Evolutionary conservation across 2,888 invertebrate genomes (phyloP).

Genomic region (Apeira syringaria): DNA sequence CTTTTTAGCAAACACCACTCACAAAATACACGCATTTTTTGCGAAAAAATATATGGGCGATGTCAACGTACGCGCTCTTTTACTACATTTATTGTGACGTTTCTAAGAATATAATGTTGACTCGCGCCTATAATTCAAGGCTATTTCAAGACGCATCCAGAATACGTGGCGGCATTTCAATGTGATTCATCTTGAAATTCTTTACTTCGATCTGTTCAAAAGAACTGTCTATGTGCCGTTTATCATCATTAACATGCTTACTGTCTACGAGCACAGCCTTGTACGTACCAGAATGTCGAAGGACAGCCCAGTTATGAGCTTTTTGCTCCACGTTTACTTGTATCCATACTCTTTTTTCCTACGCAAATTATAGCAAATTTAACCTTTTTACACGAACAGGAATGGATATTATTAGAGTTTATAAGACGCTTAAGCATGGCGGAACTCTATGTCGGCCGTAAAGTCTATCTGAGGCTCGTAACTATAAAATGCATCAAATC

Average conservation of each 20-base stretch:
- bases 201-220: conserved; percentile 31
- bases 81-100: conserved; percentile 51
- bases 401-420: conserved; percentile 41
- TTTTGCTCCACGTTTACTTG: conserved; percentile 14
- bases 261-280: conserved; percentile 13
- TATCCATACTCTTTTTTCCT: conserved; percentile 7
- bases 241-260: conserved; percentile 29
- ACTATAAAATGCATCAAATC: conserved; percentile 70
- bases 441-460: conserved; percentile 54
- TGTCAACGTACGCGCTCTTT: conserved; percentile 67
- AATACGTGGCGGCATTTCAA: conserved; percentile 23
- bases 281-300: conserved; percentile 17
- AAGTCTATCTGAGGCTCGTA: conserved; percentile 61
- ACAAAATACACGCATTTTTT: conserved; percentile 72
- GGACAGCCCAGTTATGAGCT: conserved; percentile 13
- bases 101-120: conserved; percentile 46
- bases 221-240: conserved; percentile 30
- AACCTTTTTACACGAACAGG: conserved; percentile 36
- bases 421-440: conserved; percentile 43
- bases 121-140: conserved; percentile 40
- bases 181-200: conserved; percentile 28
- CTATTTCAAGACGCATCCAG: conserved; percentile 28
- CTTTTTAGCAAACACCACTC: conserved; percentile 78
- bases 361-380: conserved; percentile 16
- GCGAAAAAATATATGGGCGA: conserved; percentile 65